Evolutionary conservation across 2,888 invertebrate species (phyloP), one percentile per base, ranked within the genome.

Genomic region (Eilema sororculum): DNA sequence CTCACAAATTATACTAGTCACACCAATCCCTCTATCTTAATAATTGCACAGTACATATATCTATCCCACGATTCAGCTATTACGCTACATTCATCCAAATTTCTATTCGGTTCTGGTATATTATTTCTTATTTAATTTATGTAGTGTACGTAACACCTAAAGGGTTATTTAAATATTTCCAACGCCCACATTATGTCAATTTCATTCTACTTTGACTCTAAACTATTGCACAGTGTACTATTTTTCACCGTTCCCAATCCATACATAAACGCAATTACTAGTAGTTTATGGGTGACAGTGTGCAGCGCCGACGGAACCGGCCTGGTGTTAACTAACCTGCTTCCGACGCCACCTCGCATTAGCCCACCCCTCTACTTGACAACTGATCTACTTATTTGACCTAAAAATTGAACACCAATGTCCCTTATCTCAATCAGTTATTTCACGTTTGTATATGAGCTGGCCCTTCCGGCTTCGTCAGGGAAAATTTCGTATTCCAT

Each of bases 231-330:
- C 16, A 73, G 63, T 70, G 65, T 60, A 67, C 82, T 84, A 82
- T 86, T 86, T 86, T 82, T 83, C 77, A 74, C 73, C 68, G 85
- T 76, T 73, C 84, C 71, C 80, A 84, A 87, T 88, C 77, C 85
- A 86, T 87, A 78, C 74, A 71, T 76, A 76, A 79, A 75, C 70
- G 79, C 81, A 85, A 81, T 86, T 79, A 78, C 71, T 68, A 52
- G 57, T 64, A 84, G 76, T 87, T 86, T 85, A 84, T 82, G 79
- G 76, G 71, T 78, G 82, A 79, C 78, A 79, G 76, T 64, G 72
- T 58, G 79, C 78, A 77, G 74, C 66, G 73, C 46, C 70, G 75
- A 73, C 79, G 75, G 79, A 86, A 85, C 86, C 81, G 79, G 83
- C 81, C 79, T 74, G 67, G 64, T 46, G 65, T 70, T 75, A 78